Evolutionary conservation across 2,888 invertebrate species (phyloP), one percentile per base, ranked within the genome.

Genomic region (Agonopterix heracliana): DNA sequence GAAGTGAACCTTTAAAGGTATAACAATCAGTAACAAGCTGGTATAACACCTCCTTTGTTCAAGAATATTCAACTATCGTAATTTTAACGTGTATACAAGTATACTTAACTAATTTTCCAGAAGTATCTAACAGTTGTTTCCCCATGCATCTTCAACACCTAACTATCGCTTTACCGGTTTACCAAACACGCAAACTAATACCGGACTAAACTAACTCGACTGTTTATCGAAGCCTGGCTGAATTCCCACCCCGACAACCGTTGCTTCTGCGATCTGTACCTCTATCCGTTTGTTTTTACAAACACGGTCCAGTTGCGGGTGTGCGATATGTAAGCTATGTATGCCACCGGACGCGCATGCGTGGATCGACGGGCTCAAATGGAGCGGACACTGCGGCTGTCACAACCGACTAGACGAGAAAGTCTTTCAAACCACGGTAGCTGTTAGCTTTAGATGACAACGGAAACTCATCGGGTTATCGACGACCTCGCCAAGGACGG

Each of bases 301-400:
- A 65, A 66, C 66, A 59, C 77, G 84, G 74, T 82, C 85, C 71
- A 83, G 76, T 84, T 82, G 77, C 59, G 57, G 56, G 57, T 66
- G 87, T 87, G 88, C 86, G 74, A 85, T 88, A 87, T 86, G 87
- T 76, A 56, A 61, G 83, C 78, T 84, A 87, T 87, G 81, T 86
- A 68, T 82, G 87, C 74, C 80, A 77, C 80, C 87, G 87, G 87
- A 87, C 82, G 80, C 77, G 70, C 74, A 68, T 68, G 70, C 72
- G 64, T 64, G 57, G 53, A 60, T 61, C 73, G 67, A 67, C 67
- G 65, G 57, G 68, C 72, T 77, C 82, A 86, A 87, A 85, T 85
- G 81, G 85, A 85, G 77, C 88, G 86, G 84, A 85, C 80, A 79
- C 78, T 64, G 61, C 60, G 56, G 59, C 64, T 60, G 52, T 57